Evolutionary conservation across 2,888 invertebrate genomes (phyloP), one percentile per base, ranked within the genome.

Genomic region (Eulithis prunata): DNA sequence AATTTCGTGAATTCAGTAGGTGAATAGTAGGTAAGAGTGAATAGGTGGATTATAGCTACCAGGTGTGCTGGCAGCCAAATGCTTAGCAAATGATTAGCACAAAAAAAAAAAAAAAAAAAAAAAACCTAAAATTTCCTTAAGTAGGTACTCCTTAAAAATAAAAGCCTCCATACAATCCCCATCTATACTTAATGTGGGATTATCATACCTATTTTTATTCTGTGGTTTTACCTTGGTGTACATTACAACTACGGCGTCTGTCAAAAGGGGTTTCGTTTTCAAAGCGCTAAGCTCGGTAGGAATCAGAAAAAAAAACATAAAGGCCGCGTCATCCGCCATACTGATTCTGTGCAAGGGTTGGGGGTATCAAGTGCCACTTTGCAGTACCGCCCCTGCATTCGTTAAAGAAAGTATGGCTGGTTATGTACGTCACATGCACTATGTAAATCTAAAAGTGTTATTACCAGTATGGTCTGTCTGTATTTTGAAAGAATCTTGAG

Each of bases 281-380:
- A 91, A 92, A 90, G 87, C 79, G 74, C 65, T 76, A 72, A 77
- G 76, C 76, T 75, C 74, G 75, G 79, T 78, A 83, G 80, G 83
- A 83, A 80, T 77, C 75, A 82, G 83, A 85, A 86, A 83, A 84
- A 21, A 21, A 21, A 86, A 85, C 80, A 81, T 75, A 86, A 83
- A 83, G 75, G 78, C 76, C 69, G 79, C 84, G 84, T 84, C 83
- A 86, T 88, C 88, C 89, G 90, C 91, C 87, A 90, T 91, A 85
- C 84, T 89, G 89, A 87, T 88, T 90, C 87, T 86, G 82, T 83
- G 82, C 84, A 85, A 86, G 89, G 90, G 91, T 87, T 86, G 87
- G 91, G 91, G 86, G 79, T 81, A 83, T 88, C 83, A 90, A 93
- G 92, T 90, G 87, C 77, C 85, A 87, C 92, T 92, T 89, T 81